phyloP scores from a whole-genome alignment of 2,888 invertebrate genomes.

The Acholoe squamosa region DNA sequence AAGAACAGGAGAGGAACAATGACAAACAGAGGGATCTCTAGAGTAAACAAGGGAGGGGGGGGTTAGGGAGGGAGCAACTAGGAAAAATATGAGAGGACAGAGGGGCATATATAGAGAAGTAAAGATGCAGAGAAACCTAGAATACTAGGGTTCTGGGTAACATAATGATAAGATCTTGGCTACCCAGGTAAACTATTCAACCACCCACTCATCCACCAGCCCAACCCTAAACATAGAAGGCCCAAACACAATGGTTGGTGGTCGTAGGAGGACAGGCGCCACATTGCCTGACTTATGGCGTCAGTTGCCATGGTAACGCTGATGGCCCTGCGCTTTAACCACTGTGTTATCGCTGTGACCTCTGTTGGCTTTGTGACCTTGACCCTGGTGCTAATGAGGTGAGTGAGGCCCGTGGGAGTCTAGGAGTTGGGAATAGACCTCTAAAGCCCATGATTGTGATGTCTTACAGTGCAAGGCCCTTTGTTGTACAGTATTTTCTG shows the following conservation, averaged over 20 bases:
- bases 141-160: no score
- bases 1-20: neutral
- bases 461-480: no score
- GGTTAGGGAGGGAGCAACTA: neutral
- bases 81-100: no score
- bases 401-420: neutral
- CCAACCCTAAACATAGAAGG: neutral
- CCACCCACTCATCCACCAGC: neutral
- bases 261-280: neutral
- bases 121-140: no score
- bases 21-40: neutral
- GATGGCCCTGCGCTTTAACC: conserved; percentile 1
- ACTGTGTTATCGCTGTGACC: conserved; percentile 9
- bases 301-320: conserved; percentile 4
- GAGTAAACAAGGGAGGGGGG: neutral
- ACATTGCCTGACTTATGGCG: neutral
- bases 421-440: neutral
- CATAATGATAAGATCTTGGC: no score
- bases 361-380: neutral
- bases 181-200: no score
- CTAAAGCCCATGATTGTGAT: neutral
- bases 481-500: no score
- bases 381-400: neutral
- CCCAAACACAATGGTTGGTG: neutral
- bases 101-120: neutral